These are phyloP conservation scores for Papilio xuthus DNA, from an alignment of 1,140 invertebrate genomes.

Conservation along the genomic window DNA sequence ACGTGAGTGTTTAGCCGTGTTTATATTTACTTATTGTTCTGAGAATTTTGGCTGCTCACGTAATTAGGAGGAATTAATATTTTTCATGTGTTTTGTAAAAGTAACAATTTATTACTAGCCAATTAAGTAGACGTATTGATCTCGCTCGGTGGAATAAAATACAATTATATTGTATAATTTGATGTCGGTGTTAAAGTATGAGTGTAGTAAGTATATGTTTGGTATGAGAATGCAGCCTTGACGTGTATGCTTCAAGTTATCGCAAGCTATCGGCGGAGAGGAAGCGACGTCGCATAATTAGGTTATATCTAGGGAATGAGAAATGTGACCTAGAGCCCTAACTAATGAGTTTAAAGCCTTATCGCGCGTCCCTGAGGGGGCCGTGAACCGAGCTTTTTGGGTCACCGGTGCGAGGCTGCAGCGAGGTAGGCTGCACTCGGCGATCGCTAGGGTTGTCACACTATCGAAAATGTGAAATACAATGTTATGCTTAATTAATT, in stretches of 20 bases:
- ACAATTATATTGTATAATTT: no score
- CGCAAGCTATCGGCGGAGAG: not conserved
- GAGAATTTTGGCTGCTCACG: not conserved
- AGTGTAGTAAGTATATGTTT: not conserved
- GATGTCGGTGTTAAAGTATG: not conserved
- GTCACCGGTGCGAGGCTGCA: slow-evolving; percentile 38
- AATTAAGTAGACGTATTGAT: not conserved
- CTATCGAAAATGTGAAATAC: not conserved
- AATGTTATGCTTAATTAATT: no score
- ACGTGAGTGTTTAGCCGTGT: no score
- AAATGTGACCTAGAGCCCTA: slow-evolving; percentile 38
- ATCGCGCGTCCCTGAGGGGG: slow-evolving; percentile 37
- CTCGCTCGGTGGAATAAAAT: no score
- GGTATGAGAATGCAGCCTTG: not conserved
- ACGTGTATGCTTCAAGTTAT: not conserved
- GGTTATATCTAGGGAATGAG: slow-evolving; percentile 36
- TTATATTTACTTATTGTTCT: not conserved
- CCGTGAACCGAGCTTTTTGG: slow-evolving; percentile 37
- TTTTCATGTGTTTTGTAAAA: not conserved
- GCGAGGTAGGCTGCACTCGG: slow-evolving; percentile 36
- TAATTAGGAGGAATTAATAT: no score
- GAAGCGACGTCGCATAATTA: slow-evolving; percentile 26
- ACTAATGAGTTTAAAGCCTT: slow-evolving; percentile 40
- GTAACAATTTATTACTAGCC: not conserved
- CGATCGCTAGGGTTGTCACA: slow-evolving; percentile 20